phyloP scores from a whole-genome alignment of 92 coral and sea anemone genomes.

The Hydrozoanthus gracilis region DNA sequence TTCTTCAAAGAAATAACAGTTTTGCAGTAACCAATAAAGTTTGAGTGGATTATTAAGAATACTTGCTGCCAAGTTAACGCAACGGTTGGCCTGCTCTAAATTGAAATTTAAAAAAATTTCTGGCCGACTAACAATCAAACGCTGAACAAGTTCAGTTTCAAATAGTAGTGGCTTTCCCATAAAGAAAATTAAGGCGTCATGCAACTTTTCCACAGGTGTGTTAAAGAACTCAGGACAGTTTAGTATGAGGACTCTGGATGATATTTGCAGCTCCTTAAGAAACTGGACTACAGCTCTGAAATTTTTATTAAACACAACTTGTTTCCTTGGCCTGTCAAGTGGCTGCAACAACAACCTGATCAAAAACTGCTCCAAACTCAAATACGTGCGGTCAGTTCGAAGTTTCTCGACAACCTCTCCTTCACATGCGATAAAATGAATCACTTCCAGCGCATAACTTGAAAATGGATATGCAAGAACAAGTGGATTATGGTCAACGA shows the following conservation, averaged over 20 bases:
- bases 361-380: constrained; percentile 58
- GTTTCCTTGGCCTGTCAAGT: constrained; percentile 74
- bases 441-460: constrained; percentile 53
- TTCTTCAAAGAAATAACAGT: constrained; percentile 85
- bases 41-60: constrained; percentile 85
- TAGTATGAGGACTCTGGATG: constrained; percentile 77
- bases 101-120: constrained; percentile 87
- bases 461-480: constrained; percentile 79
- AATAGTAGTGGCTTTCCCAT: constrained; percentile 83
- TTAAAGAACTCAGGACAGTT: constrained; percentile 82
- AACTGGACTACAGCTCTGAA: constrained; percentile 74
- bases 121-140: constrained; percentile 79
- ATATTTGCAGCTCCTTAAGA: constrained; percentile 84
- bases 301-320: constrained; percentile 73
- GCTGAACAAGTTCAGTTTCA: constrained; percentile 85
- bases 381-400: constrained; percentile 37
- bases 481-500: constrained; percentile 76
- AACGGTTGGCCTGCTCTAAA: constrained; percentile 54
- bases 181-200: constrained; percentile 78
- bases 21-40: constrained; percentile 81
- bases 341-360: constrained; percentile 72
- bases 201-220: constrained; percentile 60
- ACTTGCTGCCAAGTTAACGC: constrained; percentile 75
- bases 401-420: constrained; percentile 39
- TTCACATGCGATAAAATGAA: constrained; percentile 52